Evolutionary conservation across 2,113 vertebrate species (phyloP), one percentile per base, ranked within the genome.

Genomic region (Smithornis capensis): DNA sequence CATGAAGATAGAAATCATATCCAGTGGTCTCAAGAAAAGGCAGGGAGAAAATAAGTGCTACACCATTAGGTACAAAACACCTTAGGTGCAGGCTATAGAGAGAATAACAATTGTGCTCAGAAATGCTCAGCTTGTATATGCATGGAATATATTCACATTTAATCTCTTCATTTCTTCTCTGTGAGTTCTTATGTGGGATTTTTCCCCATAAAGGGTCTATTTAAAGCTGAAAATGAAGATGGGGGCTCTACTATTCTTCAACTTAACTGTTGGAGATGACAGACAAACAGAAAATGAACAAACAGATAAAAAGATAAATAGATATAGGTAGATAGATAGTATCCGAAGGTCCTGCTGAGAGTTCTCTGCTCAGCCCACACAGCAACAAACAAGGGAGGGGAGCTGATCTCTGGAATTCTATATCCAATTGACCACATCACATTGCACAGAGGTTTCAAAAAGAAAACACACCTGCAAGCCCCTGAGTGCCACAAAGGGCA

Each of bases 401-500:
- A 88, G 13, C 6, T 37, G 52, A 9, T 35, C 44, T 67, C 33
- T 84, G 62, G 56, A 93, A 95, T 71, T 67, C 83, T 83, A 57
- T 2, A 6, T 73, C 44, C 0, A 0, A 37, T 38, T 0, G 0
- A 83, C 35, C 25, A 52, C 64, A 88, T 67, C 52, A 45, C 44
- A 21, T 81, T 55, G 64, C 47, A 87, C 14, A n/a, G 19, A 31
- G 57, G 19, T 83, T 96, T 95, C 76, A 87, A 82, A 94, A 87
- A 75, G 42, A 80, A 94, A 95, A 59, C 38, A 19, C 35, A 70
- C 38, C 80, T 71, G 65, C 0, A 0, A 91, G 56, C 13, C 69
- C 52, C 64, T 44, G 25, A 35, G 35, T 93, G 71, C 56, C 75
- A 80, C 64, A 83, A 86, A 90, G 47, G 42, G 50, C 69, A 84